These are phyloP conservation scores for Willisornis vidua DNA, from an alignment of 2,113 vertebrate species.

Conservation along the genomic window DNA sequence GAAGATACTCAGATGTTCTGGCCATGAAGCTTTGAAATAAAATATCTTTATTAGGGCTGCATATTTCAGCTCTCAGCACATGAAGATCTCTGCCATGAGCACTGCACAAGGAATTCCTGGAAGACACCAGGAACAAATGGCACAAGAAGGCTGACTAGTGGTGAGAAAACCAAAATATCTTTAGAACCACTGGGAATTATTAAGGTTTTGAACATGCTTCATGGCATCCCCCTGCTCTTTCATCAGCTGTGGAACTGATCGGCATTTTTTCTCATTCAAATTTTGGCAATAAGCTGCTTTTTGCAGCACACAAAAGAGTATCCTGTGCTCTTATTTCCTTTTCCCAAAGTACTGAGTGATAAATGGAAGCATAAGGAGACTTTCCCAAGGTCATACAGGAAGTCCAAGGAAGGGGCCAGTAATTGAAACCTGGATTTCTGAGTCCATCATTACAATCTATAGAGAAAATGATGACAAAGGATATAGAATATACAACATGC, in stretches of 20 bases:
- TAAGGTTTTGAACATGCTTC: background rate
- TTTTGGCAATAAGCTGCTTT: background rate
- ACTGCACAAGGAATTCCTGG: constrained; percentile 29
- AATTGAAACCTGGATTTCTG: background rate
- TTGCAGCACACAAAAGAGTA: background rate
- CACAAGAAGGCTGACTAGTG: background rate
- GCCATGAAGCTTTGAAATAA: constrained; percentile 26
- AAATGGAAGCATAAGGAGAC: background rate
- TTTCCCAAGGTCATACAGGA: background rate
- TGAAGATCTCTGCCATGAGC: background rate
- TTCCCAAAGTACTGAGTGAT: background rate
- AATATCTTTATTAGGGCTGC: constrained; percentile 34
- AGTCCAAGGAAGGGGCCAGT: background rate
- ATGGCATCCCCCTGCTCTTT: background rate
- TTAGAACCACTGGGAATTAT: background rate
- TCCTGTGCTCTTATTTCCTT: background rate
- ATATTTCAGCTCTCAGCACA: constrained; percentile 16
- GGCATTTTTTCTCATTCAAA: background rate
- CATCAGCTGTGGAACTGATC: background rate
- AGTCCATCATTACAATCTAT: background rate
- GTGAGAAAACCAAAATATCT: constrained; percentile 31
- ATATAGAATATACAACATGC: background rate
- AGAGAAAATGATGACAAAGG: background rate
- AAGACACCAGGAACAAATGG: background rate
- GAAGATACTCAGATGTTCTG: constrained; percentile 2